Evolutionary conservation across 2,113 vertebrate species (phyloP).

Genomic region (Oriolus oriolus): DNA sequence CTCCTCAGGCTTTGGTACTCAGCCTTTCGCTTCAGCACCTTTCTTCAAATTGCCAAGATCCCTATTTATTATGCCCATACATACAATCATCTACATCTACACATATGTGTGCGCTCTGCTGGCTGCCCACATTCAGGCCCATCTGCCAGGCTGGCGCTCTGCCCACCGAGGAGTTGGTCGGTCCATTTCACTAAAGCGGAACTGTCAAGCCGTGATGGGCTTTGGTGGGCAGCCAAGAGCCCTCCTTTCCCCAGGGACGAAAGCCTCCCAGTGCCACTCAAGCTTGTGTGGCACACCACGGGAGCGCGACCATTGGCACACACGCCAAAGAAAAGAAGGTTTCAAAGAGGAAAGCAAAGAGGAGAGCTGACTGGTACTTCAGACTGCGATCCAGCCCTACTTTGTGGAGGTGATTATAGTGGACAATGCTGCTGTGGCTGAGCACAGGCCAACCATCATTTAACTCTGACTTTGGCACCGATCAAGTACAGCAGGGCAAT

Average conservation of each 20-base stretch:
- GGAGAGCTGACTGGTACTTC: conserved; percentile 12
- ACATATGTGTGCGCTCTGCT: conserved; percentile 8
- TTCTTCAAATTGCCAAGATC: neutral
- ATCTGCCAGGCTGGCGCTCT: conserved; percentile 67
- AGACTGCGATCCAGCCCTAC: neutral
- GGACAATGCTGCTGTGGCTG: neutral
- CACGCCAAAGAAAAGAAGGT: conserved; percentile 36
- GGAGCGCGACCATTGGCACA: conserved; percentile 39
- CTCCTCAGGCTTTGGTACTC: neutral
- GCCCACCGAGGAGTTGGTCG: conserved; percentile 41
- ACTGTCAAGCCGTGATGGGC: conserved; percentile 49
- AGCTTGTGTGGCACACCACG: conserved; percentile 12
- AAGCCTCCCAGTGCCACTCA: neutral
- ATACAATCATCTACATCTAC: neutral
- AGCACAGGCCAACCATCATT: neutral
- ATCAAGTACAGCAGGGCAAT: neutral
- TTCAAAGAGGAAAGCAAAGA: conserved; percentile 21
- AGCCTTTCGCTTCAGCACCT: neutral
- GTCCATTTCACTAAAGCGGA: conserved; percentile 22
- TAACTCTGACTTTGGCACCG: neutral
- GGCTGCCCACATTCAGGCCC: conserved; percentile 52
- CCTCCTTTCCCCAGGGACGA: conserved; percentile 18
- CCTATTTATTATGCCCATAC: neutral
- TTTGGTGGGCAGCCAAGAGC: conserved; percentile 57
- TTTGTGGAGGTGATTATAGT: neutral